Evolutionary conservation across 2,797 vertebrate genomes (phyloP).

Genomic region (Echeneis naucrates): DNA sequence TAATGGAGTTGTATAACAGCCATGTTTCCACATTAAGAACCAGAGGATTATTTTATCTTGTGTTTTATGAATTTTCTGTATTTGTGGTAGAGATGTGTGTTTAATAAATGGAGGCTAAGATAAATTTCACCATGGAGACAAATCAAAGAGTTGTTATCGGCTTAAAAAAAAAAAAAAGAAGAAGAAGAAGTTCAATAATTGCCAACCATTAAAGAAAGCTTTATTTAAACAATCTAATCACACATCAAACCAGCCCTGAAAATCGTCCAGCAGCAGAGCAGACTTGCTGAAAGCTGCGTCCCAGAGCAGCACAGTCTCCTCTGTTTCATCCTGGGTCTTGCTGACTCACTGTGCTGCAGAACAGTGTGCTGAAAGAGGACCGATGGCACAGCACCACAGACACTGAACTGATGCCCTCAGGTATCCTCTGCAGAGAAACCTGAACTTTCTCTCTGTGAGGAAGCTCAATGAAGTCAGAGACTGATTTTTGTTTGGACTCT

Average conservation of each 20-base stretch:
- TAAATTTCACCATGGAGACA: slow-evolving; percentile 4
- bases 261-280: not conserved
- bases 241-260: not conserved
- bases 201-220: not conserved
- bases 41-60: not conserved
- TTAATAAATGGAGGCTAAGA: not conserved
- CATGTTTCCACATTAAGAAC: not conserved
- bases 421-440: slow-evolving; percentile 63
- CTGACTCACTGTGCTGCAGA: slow-evolving; percentile 76
- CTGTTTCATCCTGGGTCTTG: slow-evolving; percentile 53
- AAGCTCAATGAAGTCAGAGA: slow-evolving; percentile 6
- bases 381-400: slow-evolving; percentile 45
- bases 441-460: slow-evolving; percentile 42
- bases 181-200: not conserved
- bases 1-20: not conserved
- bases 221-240: not conserved
- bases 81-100: not conserved
- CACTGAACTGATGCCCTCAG: slow-evolving; percentile 46
- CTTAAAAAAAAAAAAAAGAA: not conserved
- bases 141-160: not conserved
- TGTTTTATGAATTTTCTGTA: not conserved
- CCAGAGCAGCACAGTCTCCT: slow-evolving; percentile 20
- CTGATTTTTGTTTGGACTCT: slow-evolving; percentile 19
- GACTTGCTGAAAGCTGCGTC: slow-evolving; percentile 27
- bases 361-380: slow-evolving; percentile 44